Base-by-base conservation (phyloP, 2,113 vertebrate genomes). In the Sturnus vulgaris region DNA sequence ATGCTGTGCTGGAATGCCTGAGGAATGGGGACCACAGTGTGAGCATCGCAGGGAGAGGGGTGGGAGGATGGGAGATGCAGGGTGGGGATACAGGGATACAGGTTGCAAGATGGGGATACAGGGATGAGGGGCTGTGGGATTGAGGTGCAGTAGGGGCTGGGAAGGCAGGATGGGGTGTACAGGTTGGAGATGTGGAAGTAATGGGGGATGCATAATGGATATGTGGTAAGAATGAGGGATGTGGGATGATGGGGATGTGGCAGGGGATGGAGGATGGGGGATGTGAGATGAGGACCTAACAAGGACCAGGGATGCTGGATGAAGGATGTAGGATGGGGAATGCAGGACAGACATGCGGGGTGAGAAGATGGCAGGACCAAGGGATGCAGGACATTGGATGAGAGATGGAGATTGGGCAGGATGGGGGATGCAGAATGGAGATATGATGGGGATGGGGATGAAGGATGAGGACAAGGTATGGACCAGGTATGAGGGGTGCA, bases 171-270 rank as follows among this genome's bases (percentile, higher is more conserved):
- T 18, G n/a, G 8, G 42, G 14, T 11, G 9, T 23, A 9, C 7
- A 8, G 42, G 13, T 31, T 47, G 59, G 21, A 44, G 25, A 22
- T 21, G 9, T 14, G n/a, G 39, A 27, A 53, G 66, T 60, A 52
- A 39, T 37, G 16, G 20, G 39, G 8, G 17, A 16, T 31, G 37
- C 0, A 1, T 24, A 9, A 4, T 35, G 27, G 31, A 10, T 35
- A 9, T 15, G 5, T 11, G n/a, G 22, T 15, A 27, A 14, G 7
- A 22, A 42, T 17, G 33, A 49, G 52, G 10, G 27, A 44, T 37
- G 27, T 11, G 22, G 33, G 50, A 25, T 75, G 52, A 7, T 14
- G 17, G 37, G 59, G 42, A 24, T 5, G 4, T 10, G 17, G 13
- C 12, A 46, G 17, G n/a, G 11, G 7, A 44, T 68, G 71, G 17